Evolutionary conservation across 1,140 invertebrate genomes (phyloP), one percentile per base, ranked within the genome.

Genomic region (Octopus sinensis): DNA sequence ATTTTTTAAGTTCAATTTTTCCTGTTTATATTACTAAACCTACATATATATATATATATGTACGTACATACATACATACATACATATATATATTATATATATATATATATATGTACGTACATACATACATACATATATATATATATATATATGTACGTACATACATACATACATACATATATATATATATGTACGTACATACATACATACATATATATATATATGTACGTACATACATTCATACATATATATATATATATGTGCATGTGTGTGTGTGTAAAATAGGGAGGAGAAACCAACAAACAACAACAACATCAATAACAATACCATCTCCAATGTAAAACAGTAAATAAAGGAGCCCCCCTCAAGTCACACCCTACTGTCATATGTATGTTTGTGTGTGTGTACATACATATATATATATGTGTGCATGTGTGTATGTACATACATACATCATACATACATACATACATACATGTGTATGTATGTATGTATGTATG

Each of bases 171-270:
- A 62, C 17, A 62, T 62, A 62, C 17, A 62, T 62, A 62, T 62
- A 62, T 62, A 62, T 62, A 62, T 62, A 62, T 62, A 62, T 62
- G 17, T 62, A 62, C 17, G 17, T 62, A 62, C 17, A 62, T 62
- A 62, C 17, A 62, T 62, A 62, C 17, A 17, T 62, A 17, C 17
- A 62, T 62, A 62, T 62, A 62, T 62, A 62, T 62, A 62, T 62
- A 62, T 62, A 62, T 62, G 17, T 62, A 62, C 17, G 17, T 62
- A 62, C 17, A 17, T 62, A 17, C 17, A 17, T 62, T 7, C 17
- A 62, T 62, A 62, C 17, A 62, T 62, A 62, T 62, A 62, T 62
- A 62, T 62, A 62, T 62, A 62, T 62, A 62, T 62, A 62, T 62
- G 56, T 62, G 56, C 17, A 17, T 62, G 17, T 62, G 17, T 62